Conservation (phyloP, 2,113 vertebrate genomes). For the Notarius lentiginosus region DNA sequence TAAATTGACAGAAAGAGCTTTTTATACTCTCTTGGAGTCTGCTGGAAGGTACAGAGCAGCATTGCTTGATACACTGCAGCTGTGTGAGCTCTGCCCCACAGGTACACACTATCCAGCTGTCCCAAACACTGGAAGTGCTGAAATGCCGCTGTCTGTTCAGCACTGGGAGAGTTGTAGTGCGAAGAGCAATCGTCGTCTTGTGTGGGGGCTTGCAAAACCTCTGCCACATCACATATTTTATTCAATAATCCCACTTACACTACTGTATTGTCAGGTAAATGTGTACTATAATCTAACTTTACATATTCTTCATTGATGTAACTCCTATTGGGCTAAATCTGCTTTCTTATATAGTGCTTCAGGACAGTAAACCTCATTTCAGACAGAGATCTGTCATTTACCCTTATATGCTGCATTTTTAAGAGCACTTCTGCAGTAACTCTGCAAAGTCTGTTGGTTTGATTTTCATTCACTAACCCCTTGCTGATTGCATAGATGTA, state of each 20-base stretch:
- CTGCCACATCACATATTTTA: no score
- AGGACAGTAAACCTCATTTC: background rate
- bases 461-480: conserved; percentile 54
- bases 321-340: background rate
- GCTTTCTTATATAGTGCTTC: background rate
- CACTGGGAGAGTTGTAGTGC: no score
- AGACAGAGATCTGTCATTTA: background rate
- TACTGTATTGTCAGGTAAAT: background rate
- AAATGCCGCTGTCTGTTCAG: no score
- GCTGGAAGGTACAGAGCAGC: no score
- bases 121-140: no score
- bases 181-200: no score
- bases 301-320: background rate
- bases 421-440: conserved; percentile 36
- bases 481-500: conserved; percentile 54
- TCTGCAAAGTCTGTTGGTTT: conserved; percentile 52
- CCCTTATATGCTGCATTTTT: conserved; percentile 47
- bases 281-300: background rate
- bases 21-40: no score
- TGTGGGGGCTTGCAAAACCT: no score
- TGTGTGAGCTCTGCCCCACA: no score
- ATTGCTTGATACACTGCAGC: no score
- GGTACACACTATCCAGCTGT: no score
- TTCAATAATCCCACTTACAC: background rate
- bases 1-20: no score